Evolutionary conservation across 2,888 invertebrate species (phyloP), one percentile per base, ranked within the genome.

Genomic region (Malacosoma neustria): DNA sequence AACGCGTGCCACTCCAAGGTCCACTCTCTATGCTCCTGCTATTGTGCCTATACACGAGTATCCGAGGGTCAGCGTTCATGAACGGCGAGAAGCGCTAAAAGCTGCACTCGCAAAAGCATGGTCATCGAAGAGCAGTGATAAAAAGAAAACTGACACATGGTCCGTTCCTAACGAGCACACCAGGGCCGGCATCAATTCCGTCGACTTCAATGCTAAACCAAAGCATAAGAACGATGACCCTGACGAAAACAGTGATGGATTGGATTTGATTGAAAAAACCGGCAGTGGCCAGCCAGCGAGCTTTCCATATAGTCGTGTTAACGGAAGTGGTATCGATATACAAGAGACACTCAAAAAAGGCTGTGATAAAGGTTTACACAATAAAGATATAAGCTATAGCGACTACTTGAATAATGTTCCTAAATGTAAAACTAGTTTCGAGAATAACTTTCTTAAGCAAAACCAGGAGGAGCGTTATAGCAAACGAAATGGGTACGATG

Each of bases 31-130:
- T 57, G 85, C 85, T 46, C 85, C 86, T 40, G 87, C 85, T 51
- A 87, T 89, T 53, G 87, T 87, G 49, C 87, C 89, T 43, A 81
- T 89, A 57, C 88, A 89, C 72, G 89, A 89, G 67, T 88, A 89
- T 64, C 88, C 88, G 35, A 72, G 88, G 55, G 86, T 89, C 55
- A 86, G 87, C 74, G 84, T 87, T 60, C 87, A 86, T 46, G 87
- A 87, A 63, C 65, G 87, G 48, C 72, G 86, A 49, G 87, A 87
- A 54, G 87, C 86, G 38, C 71, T 87, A 22, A 82, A 86, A 52
- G 87, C 87, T 37, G 87, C 86, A 39, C 74, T 87, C 43, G 86
- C 86, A 42, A 82, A 81, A 49, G 87, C 84, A 34, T 84, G 84
- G 77, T 79, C 84, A 39, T 81, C 84, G 12, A 82, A 82, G 49